These are phyloP conservation scores for Amblyopsis rosae DNA, from an alignment of 2,113 vertebrate species.

Conservation along the genomic window DNA sequence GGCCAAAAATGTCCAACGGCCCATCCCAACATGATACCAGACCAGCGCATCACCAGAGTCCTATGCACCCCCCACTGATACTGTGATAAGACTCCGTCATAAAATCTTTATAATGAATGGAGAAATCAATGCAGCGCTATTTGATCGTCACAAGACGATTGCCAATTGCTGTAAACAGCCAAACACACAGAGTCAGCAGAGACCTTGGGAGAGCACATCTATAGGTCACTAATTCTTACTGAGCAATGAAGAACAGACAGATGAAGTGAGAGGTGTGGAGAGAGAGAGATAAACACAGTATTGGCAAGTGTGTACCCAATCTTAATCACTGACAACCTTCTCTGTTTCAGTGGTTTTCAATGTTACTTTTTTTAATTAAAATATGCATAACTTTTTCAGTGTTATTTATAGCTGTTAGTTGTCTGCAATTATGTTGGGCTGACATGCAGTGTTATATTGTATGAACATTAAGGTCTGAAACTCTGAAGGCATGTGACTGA, in stretches of 20 bases:
- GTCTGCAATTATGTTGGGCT: no score
- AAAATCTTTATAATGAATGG: slow-evolving; percentile 42
- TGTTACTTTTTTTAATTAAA: no score
- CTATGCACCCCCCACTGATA: slow-evolving; percentile 31
- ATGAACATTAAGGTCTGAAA: no score
- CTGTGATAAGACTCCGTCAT: slow-evolving; percentile 42
- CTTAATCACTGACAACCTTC: slow-evolving; percentile 1
- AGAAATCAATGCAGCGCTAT: slow-evolving; percentile 44
- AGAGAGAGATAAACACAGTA: background rate
- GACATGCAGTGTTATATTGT: no score
- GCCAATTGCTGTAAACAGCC: slow-evolving; percentile 25
- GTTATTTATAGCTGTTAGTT: no score
- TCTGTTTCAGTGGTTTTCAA: slow-evolving; percentile 6
- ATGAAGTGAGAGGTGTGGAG: background rate
- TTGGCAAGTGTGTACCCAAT: background rate
- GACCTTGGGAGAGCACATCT: slow-evolving; percentile 31
- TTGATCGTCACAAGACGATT: slow-evolving; percentile 30
- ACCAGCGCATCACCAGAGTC: slow-evolving; percentile 24
- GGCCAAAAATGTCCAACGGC: slow-evolving; percentile 1
- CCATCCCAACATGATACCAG: slow-evolving; percentile 28
- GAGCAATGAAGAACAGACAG: slow-evolving; percentile 23
- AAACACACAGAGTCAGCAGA: slow-evolving; percentile 10
- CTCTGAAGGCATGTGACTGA: no score
- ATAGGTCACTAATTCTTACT: slow-evolving; percentile 44
- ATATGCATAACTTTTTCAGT: no score